Percentiles rank a stretch among this genome's conserved stretches.
Conservation (phyloP, 2,888 invertebrate species). For the Cephus rjabovi region DNA sequence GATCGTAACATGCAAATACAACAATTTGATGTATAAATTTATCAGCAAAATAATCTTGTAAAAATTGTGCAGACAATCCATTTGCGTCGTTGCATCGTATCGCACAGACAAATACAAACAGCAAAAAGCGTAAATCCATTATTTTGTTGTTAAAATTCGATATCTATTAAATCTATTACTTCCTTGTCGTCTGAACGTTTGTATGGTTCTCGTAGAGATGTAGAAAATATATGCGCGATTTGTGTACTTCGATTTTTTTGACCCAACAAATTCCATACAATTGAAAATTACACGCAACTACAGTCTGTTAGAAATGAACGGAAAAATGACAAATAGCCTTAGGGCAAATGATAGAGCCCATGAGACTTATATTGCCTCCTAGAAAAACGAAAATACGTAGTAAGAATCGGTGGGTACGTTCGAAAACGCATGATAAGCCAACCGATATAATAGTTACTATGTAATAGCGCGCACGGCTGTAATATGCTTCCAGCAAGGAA, state of each 20-base stretch:
- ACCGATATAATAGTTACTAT: neutral
- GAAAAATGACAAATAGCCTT: neutral
- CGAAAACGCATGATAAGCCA: neutral
- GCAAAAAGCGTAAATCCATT: neutral
- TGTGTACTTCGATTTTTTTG: neutral
- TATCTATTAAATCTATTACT: neutral
- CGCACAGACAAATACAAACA: neutral
- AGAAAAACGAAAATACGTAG: neutral
- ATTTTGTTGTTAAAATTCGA: neutral
- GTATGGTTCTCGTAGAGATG: neutral
- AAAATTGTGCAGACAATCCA: slow-evolving; percentile 11
- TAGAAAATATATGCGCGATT: neutral
- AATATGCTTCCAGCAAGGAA: neutral
- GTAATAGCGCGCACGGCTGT: neutral
- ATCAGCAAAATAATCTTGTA: slow-evolving; percentile 23
- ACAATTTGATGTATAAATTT: slow-evolving; percentile 20
- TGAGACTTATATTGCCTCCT: neutral
- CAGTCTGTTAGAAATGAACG: neutral
- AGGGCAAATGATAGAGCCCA: neutral
- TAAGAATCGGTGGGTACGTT: neutral
- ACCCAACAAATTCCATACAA: neutral
- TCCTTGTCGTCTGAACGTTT: neutral
- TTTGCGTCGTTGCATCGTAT: neutral
- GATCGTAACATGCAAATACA: slow-evolving; percentile 28
- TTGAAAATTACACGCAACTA: neutral